Percentiles rank a stretch among this genome's conserved stretches.
phyloP scores from a whole-genome alignment of 2,113 vertebrate genomes.

The Formicarius rufipectus region DNA sequence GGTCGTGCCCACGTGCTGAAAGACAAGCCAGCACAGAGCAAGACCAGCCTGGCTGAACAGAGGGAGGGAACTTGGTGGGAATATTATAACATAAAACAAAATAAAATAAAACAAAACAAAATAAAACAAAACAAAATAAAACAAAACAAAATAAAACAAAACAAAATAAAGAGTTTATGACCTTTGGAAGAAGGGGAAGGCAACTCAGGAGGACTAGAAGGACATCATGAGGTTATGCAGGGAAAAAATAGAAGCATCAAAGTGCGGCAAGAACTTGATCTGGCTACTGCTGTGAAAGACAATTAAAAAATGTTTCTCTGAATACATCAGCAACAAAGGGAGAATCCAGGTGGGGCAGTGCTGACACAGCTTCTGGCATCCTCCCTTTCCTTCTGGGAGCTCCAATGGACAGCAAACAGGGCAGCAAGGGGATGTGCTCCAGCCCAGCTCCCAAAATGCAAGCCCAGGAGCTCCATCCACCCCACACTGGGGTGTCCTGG shows the following conservation, averaged over 20 bases:
- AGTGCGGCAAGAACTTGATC: not conserved
- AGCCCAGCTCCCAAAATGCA: not conserved
- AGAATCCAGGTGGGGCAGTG: not conserved
- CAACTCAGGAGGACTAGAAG: not conserved
- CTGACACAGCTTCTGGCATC: not conserved
- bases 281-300: not conserved
- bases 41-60: not conserved
- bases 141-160: not conserved
- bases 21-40: not conserved
- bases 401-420: fast-evolving
- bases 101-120: not conserved
- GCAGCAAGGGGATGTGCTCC: not conserved
- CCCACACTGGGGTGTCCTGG: not conserved
- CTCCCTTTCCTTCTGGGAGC: fast-evolving
- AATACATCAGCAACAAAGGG: not conserved
- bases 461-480: not conserved
- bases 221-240: fast-evolving
- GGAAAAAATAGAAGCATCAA: not conserved
- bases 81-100: too few species aligned
- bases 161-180: not conserved
- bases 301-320: not conserved
- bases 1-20: fast-evolving
- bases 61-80: not conserved
- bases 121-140: not conserved
- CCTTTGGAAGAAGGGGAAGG: not conserved